Evolutionary conservation across 2,888 invertebrate genomes (phyloP), one percentile per base, ranked within the genome.

Genomic region (Homarus gammarus): DNA sequence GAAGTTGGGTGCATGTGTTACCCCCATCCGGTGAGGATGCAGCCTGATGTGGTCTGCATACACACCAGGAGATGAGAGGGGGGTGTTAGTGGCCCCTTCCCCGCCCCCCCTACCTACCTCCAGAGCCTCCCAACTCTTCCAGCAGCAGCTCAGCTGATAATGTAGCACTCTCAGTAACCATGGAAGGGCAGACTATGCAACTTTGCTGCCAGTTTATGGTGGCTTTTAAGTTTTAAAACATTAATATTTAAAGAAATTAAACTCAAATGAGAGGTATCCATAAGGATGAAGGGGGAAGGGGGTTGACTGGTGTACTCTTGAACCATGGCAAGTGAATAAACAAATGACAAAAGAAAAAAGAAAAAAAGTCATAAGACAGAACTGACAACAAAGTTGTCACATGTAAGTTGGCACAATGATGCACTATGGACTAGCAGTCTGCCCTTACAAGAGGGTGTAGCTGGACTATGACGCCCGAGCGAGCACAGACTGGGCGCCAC

Each of bases 101-200:
- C 84, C 36, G 78, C 84, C 84, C 70, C 78, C 68, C 12, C 82
- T 70, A 44, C 64, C 82, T 38, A 33, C 72, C 38, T 75, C 83
- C 33, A 79, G 86, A 79, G 64, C 86, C 64, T 79, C 40, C 61
- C 78, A 78, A 68, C 49, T 27, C 70, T 33, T 61, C 40, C 79
- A 79, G 79, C 79, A 82, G 75, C 78, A 84, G 77, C 75, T 61
- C 51, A 12, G 44, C 61, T 68, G 78, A 61, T 89, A 33, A 75
- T 73, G 68, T 72, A 89, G 84, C 84, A 79, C 84, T 79, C 72
- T 84, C 81, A 56, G 38, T 84, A 68, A 56, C 44, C 56, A 56
- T 40, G 79, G 75, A 89, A 89, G 89, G 89, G 89, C 89, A 89
- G 79, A 89, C 89, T 85, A 89, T 89, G 72, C 89, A 89, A 89